A percentile compares a stretch with the other conserved stretches of the same genome.
phyloP scores from a whole-genome alignment of 2,888 invertebrate species.

The Nomada fabriciana region DNA sequence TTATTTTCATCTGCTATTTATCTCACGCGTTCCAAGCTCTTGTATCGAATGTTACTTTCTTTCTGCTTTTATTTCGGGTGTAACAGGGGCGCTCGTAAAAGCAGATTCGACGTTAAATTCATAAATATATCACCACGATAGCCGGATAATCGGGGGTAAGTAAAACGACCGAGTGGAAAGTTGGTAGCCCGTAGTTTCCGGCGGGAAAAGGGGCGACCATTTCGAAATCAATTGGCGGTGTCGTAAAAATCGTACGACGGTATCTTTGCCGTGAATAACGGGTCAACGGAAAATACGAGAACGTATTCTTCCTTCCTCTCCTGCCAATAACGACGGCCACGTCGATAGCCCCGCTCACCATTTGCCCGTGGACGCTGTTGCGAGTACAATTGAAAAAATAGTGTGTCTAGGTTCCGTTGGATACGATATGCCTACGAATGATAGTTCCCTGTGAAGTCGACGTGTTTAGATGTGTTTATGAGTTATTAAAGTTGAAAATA shows the following conservation, averaged over 20 bases:
- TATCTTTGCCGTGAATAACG: slow-evolving; percentile 2
- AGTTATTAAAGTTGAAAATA: no score
- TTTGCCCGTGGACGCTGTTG: no score
- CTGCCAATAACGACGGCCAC: no score
- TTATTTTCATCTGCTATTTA: slow-evolving; percentile 16
- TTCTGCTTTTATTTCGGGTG: slow-evolving; percentile 13
- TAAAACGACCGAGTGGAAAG: slow-evolving; percentile 26
- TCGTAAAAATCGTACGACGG: slow-evolving; percentile 31
- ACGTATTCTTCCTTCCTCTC: not conserved
- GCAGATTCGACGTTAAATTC: slow-evolving; percentile 42
- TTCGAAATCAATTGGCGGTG: slow-evolving; percentile 23
- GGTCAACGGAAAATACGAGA: slow-evolving; percentile 4
- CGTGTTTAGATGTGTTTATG: no score
- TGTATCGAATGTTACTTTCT: not conserved
- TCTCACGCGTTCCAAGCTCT: not conserved
- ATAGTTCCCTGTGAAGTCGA: no score
- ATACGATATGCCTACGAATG: no score
- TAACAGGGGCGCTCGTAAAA: slow-evolving; percentile 10
- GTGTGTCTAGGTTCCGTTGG: no score
- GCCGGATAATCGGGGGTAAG: slow-evolving; percentile 36
- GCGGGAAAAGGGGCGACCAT: not conserved
- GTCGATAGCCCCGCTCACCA: no score
- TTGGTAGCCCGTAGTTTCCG: slow-evolving; percentile 33
- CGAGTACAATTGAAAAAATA: no score
- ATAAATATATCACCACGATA: slow-evolving; percentile 41